Conservation (phyloP, 2,888 invertebrate species). For the Biston stratarius region DNA sequence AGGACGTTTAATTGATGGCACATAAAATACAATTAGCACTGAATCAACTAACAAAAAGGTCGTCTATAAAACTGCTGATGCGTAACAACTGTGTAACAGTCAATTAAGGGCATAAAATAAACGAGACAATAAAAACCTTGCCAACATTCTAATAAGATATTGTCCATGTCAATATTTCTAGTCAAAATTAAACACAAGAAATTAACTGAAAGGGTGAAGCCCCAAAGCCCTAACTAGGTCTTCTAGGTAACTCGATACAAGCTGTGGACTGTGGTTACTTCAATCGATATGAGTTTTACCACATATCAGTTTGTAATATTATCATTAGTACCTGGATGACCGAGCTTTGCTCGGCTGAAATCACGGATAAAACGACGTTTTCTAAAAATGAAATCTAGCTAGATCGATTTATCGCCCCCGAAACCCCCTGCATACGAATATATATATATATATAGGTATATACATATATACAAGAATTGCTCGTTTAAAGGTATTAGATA, state of each 20-base stretch:
- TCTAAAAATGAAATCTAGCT: too few species aligned
- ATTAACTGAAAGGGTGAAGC: constrained; percentile 2
- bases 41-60: constrained; percentile 22
- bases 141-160: neutral
- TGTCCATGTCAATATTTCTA: neutral
- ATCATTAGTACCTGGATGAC: too few species aligned
- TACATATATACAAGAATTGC: too few species aligned
- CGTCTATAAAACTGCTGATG: constrained; percentile 20
- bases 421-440: too few species aligned
- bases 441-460: too few species aligned
- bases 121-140: neutral
- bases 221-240: neutral
- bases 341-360: too few species aligned
- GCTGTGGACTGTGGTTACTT: neutral
- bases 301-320: neutral
- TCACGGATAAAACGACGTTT: too few species aligned
- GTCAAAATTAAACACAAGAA: neutral
- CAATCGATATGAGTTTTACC: constrained; percentile 11
- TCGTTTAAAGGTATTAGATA: too few species aligned
- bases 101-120: constrained; percentile 9
- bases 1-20: constrained; percentile 42
- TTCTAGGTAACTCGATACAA: constrained; percentile 7
- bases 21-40: constrained; percentile 33
- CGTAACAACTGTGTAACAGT: constrained; percentile 14
- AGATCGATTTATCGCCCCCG: too few species aligned